These are phyloP conservation scores for Mythimna albipuncta DNA, from an alignment of 2,888 invertebrate genomes.

Conservation along the genomic window DNA sequence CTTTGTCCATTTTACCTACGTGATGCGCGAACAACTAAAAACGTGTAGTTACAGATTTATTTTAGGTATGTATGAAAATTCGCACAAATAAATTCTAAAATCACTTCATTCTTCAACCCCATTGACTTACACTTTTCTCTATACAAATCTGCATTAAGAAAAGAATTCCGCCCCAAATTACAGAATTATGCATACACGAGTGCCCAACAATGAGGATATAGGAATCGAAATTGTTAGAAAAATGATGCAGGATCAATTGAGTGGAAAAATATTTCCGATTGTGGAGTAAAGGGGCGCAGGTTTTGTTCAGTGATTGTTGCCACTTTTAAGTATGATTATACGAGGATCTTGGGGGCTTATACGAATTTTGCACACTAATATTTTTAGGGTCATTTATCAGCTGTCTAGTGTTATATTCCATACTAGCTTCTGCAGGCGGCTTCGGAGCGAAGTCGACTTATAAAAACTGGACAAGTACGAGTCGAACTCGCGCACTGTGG, in stretches of 20 bases:
- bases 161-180: constrained; percentile 58
- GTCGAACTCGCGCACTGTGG: no score
- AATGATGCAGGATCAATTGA: constrained; percentile 64
- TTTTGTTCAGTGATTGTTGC: constrained; percentile 39
- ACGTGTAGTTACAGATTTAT: no score
- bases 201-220: constrained; percentile 59
- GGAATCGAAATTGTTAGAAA: constrained; percentile 62
- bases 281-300: constrained; percentile 26
- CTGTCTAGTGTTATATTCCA: neutral
- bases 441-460: neutral
- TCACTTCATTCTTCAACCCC: constrained; percentile 18
- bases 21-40: no score
- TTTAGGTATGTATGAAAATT: no score
- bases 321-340: constrained; percentile 34
- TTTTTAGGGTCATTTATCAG: neutral
- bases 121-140: constrained; percentile 25
- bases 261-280: constrained; percentile 74
- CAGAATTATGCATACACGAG: constrained; percentile 70
- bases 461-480: no score
- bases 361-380: neutral
- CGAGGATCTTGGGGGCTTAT: constrained; percentile 13
- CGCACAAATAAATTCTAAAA: neutral
- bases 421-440: neutral
- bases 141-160: constrained; percentile 20
- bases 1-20: no score